These are phyloP conservation scores for Rhynchomys soricoides DNA, from an alignment of 2,113 vertebrate species.

Conservation along the genomic window DNA sequence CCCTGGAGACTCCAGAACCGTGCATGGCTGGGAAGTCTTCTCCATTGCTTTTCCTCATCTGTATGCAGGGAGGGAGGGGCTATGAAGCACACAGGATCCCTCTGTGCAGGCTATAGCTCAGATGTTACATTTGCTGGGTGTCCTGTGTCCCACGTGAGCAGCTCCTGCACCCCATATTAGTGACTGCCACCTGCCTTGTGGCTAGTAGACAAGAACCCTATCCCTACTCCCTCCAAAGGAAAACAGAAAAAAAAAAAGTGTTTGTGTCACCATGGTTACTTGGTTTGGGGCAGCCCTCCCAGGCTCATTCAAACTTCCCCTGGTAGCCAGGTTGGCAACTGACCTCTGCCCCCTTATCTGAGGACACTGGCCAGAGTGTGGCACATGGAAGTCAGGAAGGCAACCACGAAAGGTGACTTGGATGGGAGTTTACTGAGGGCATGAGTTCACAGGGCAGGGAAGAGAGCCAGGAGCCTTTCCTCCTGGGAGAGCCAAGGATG, in stretches of 20 bases:
- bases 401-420: not conserved
- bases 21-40: not conserved
- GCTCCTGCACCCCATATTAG: not conserved
- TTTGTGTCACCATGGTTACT: not conserved
- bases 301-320: not conserved
- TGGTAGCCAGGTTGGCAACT: not conserved
- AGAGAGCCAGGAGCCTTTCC: not conserved
- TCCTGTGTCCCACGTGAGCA: not conserved
- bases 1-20: not conserved
- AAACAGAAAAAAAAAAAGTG: not conserved
- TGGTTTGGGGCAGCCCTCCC: not conserved
- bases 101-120: not conserved
- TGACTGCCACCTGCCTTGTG: not conserved
- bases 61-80: not conserved
- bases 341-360: slow-evolving; percentile 58
- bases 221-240: not conserved
- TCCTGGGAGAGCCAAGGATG: not conserved
- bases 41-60: not conserved
- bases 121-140: not conserved
- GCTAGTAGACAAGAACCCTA: not conserved
- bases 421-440: not conserved
- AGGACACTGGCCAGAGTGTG: no score
- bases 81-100: not conserved
- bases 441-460: not conserved
- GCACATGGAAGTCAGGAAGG: not conserved